Base-by-base conservation (phyloP, 1,140 invertebrate genomes). In the Eubasilissa regina region DNA sequence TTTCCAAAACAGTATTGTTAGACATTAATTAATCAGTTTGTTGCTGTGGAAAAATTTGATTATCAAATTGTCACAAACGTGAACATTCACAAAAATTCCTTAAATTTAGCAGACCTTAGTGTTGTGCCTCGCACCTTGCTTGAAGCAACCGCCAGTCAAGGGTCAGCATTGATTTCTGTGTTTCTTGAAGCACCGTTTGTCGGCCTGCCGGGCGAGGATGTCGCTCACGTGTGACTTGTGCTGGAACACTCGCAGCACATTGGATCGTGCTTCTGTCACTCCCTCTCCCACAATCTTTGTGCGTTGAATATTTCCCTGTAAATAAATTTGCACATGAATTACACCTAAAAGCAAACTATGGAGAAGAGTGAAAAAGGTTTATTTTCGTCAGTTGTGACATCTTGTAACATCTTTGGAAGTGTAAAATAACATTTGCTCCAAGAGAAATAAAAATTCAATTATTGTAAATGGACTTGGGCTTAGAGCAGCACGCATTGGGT, bases 271-370 rank as follows among this genome's bases (percentile, higher is more conserved):
- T 87, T 98, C 97, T 82, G 92, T 90, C 86, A 98, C 94, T 79
- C 97, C 97, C 87, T 98, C 97, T 72, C 94, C 94, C 47, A 98
- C 95, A 56, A 98, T 94, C 90, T 95, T 96, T 86, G 96, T 97
- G 60, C 97, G 91, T 88, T 99, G 97, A 85, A 98, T 95, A 88
- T 98, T 98, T 48, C 96, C 97, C 94, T 97, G 87, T 75, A 90
- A 88, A 25, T 1, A 35, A 35, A 62, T 8, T 56, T 8, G 19
- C 9, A 56, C 9, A 58, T 21, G n/a, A n/a, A n/a, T n/a, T n/a
- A n/a, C n/a, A n/a, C n/a, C n/a, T n/a, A n/a, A n/a, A n/a, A n/a
- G 21, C 8, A 15, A 17, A 56, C 0, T 19, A 56, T 17, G 11
- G 55, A 8, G 8, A 19, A 21, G 4, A 1, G 6, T 35, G 25